Conservation (phyloP, 2,888 invertebrate genomes). For the Abrostola triplasia region DNA sequence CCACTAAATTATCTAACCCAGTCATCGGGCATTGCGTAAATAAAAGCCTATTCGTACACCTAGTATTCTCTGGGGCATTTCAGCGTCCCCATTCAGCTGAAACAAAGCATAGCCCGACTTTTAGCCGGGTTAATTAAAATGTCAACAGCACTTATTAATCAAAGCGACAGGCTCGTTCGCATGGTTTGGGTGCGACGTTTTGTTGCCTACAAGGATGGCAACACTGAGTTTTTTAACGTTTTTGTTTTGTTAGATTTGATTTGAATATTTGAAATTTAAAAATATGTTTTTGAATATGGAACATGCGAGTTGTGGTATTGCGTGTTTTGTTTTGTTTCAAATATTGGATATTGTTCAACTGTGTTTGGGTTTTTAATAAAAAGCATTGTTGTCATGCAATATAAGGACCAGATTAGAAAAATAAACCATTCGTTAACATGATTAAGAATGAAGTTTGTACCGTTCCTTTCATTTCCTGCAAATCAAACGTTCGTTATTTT, state of each 20-base stretch:
- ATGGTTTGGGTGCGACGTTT: conserved; percentile 57
- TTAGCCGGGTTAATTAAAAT: conserved; percentile 86
- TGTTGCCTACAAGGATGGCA: conserved; percentile 27
- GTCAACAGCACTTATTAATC: conserved; percentile 86
- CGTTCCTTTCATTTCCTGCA: not conserved
- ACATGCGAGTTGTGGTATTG: too few relatives aligned
- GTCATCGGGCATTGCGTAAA: conserved; percentile 33
- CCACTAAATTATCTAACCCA: conserved; percentile 22
- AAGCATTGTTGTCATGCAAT: too few relatives aligned
- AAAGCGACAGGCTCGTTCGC: conserved; percentile 65
- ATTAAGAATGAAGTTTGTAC: not conserved
- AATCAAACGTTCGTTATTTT: conserved; percentile 12
- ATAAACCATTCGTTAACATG: too few relatives aligned
- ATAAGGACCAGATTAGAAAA: too few relatives aligned
- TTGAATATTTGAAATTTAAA: conserved; percentile 5
- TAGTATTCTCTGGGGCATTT: conserved; percentile 62
- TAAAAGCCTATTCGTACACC: conserved; percentile 56
- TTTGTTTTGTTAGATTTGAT: conserved; percentile 15
- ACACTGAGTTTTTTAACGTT: conserved; percentile 30
- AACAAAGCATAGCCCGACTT: conserved; percentile 79
- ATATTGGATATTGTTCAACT: too few relatives aligned
- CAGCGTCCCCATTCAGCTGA: conserved; percentile 72
- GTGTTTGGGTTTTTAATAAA: too few relatives aligned
- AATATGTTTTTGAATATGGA: too few relatives aligned
- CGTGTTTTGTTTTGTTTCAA: too few relatives aligned